Evolutionary conservation across 2,888 invertebrate species (phyloP).

Genomic region (Drosophila falleni): DNA sequence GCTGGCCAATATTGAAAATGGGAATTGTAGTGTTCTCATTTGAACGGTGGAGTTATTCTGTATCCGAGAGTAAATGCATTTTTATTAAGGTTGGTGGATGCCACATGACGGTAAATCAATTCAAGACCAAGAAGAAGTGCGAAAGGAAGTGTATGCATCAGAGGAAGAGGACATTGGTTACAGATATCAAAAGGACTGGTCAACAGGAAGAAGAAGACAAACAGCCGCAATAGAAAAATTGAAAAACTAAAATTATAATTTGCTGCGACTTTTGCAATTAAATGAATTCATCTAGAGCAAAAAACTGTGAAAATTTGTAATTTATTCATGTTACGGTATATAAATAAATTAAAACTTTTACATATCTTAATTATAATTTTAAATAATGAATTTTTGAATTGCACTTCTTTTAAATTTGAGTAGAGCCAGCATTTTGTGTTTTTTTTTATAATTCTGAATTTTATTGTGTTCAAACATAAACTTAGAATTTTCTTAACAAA

Average conservation of each 20-base stretch:
- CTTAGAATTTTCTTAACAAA: too few relatives aligned
- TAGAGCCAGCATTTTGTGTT: too few relatives aligned
- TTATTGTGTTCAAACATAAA: too few relatives aligned
- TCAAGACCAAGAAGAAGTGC: neutral
- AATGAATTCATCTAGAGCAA: neutral
- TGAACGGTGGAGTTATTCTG: neutral
- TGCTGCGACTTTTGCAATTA: neutral
- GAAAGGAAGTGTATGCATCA: neutral
- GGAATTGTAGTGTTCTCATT: neutral
- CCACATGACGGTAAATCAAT: slow-evolving; percentile 3
- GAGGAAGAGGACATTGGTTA: neutral
- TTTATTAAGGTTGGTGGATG: neutral
- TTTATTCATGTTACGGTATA: neutral
- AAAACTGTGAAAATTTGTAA: neutral
- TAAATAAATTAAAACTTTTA: too few relatives aligned
- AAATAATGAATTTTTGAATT: neutral
- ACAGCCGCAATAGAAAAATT: neutral
- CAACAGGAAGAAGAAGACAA: neutral
- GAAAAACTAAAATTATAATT: neutral
- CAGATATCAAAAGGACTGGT: neutral
- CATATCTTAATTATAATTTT: too few relatives aligned
- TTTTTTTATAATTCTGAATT: too few relatives aligned
- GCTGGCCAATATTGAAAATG: neutral
- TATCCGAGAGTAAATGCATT: neutral
- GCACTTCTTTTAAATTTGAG: too few relatives aligned